A percentile compares a stretch with the other conserved stretches of the same genome.
Evolutionary conservation across 2,797 vertebrate genomes (phyloP).

Genomic region (Coregonus suidteri): DNA sequence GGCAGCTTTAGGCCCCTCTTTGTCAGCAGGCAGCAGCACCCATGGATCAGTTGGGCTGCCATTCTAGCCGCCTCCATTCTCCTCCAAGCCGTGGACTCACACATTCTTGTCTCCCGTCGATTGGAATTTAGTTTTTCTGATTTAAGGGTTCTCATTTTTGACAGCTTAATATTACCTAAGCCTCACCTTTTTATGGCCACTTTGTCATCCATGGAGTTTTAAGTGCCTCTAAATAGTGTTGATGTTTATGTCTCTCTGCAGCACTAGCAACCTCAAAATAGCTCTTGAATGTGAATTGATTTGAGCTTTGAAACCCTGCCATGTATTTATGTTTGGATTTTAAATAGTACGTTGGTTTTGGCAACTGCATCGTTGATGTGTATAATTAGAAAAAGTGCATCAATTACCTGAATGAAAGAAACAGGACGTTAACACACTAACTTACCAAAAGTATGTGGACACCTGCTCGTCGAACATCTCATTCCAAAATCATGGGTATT

Average conservation of each 20-base stretch:
- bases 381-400: slow-evolving; percentile 16
- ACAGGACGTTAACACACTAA: slow-evolving; percentile 29
- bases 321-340: too few relatives aligned
- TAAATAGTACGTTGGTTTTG: slow-evolving; percentile 23
- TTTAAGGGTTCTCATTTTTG: slow-evolving; percentile 12
- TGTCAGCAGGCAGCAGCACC: slow-evolving; percentile 28
- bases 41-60: slow-evolving; percentile 6
- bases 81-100: neutral
- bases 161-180: slow-evolving; percentile 21
- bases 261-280: neutral
- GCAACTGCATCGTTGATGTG: slow-evolving; percentile 6
- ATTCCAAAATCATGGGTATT: too few relatives aligned
- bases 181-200: slow-evolving; percentile 8
- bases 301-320: neutral
- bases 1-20: slow-evolving; percentile 46
- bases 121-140: slow-evolving; percentile 17
- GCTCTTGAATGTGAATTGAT: slow-evolving; percentile 2
- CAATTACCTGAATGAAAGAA: slow-evolving; percentile 35
- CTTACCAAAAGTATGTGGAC: too few relatives aligned
- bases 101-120: neutral
- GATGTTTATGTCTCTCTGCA: slow-evolving; percentile 8
- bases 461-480: too few relatives aligned
- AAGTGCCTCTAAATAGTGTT: slow-evolving; percentile 14
- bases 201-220: slow-evolving; percentile 17
- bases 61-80: neutral